Evolutionary conservation across 2,113 vertebrate genomes (phyloP).

Genomic region (Eleginops maclovinus): DNA sequence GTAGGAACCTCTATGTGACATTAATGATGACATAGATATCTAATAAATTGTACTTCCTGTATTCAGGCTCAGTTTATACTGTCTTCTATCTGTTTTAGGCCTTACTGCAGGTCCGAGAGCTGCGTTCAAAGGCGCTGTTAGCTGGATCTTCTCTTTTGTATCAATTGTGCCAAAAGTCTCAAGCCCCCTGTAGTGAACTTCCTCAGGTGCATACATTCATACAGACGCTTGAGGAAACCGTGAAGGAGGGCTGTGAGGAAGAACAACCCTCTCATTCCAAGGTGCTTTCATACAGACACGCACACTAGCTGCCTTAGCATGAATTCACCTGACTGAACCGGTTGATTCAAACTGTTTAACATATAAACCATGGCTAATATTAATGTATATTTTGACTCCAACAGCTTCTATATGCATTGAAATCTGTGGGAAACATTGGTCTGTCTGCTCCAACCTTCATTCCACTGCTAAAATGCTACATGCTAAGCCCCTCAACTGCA

Average conservation of each 20-base stretch:
- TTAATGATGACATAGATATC: background rate
- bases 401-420: constrained; percentile 85
- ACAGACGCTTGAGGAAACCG: constrained; percentile 72
- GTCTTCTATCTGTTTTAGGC: constrained; percentile 73
- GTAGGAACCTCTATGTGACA: constrained; percentile 74
- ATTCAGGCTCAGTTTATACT: background rate
- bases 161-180: constrained; percentile 81
- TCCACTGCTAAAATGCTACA: constrained; percentile 78
- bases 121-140: constrained; percentile 81
- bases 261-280: constrained; percentile 52
- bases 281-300: constrained; percentile 46
- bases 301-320: constrained; percentile 38
- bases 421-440: constrained; percentile 88
- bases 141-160: constrained; percentile 85
- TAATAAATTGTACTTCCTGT: background rate
- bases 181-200: constrained; percentile 72
- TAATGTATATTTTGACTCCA: background rate
- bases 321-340: background rate
- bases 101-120: constrained; percentile 78
- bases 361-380: background rate
- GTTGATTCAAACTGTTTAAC: background rate
- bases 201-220: constrained; percentile 84
- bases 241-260: constrained; percentile 77
- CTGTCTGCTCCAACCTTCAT: constrained; percentile 75
- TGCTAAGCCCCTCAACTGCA: constrained; percentile 52